Conservation (phyloP, 1,140 invertebrate species). For the Zaprionus vittiger region DNA sequence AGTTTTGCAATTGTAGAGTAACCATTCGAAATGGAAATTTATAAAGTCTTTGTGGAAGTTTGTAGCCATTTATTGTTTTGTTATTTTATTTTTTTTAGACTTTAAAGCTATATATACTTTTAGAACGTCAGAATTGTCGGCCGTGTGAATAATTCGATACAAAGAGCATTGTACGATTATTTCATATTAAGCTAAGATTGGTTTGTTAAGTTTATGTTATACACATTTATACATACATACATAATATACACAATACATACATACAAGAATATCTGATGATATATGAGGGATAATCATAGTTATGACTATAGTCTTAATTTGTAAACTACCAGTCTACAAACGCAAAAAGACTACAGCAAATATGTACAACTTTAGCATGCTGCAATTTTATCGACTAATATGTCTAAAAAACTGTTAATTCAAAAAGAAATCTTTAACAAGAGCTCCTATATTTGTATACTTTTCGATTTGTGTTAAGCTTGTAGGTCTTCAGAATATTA, state of each 20-base stretch:
- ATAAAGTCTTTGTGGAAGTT: constrained; percentile 16
- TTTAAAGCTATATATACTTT: constrained; percentile 22
- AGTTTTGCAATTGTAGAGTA: constrained; percentile 33
- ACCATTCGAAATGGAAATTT: constrained; percentile 34
- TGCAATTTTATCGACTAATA: constrained; percentile 12
- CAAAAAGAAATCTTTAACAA: neutral
- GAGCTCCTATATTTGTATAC: neutral
- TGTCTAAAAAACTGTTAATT: constrained; percentile 7
- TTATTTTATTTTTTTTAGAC: constrained; percentile 23
- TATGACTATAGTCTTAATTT: constrained; percentile 22
- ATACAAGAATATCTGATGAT: neutral
- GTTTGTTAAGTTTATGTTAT: constrained; percentile 46
- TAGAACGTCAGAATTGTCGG: constrained; percentile 7
- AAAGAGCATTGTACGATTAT: constrained; percentile 36
- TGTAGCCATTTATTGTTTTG: constrained; percentile 3
- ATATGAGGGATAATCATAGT: neutral
- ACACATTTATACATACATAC: constrained; percentile 7
- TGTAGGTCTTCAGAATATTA: neutral
- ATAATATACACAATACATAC: constrained; percentile 8
- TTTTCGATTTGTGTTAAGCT: neutral
- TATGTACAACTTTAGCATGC: constrained; percentile 4
- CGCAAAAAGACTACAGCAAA: constrained; percentile 3
- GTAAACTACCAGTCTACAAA: constrained; percentile 6
- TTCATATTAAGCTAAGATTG: constrained; percentile 39
- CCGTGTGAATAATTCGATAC: constrained; percentile 45